Evolutionary conservation across 2,113 vertebrate species (phyloP).

Genomic region (Tetraodon nigroviridis): DNA sequence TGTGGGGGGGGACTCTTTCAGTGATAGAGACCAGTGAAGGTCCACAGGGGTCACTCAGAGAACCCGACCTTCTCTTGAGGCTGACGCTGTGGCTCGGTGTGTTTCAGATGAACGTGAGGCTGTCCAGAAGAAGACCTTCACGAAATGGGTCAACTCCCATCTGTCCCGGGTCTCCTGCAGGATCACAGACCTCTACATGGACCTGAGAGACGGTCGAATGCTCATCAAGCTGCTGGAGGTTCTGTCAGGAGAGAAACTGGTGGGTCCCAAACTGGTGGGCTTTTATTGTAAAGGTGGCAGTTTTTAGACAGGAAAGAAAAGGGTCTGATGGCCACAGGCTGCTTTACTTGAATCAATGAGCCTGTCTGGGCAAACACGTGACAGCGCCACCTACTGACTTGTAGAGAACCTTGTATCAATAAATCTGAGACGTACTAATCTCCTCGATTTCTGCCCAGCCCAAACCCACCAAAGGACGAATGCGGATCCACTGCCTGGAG

Average conservation of each 20-base stretch:
- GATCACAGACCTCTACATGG: constrained; percentile 89
- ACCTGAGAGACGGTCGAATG: constrained; percentile 91
- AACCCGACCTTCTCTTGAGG: too few relatives aligned
- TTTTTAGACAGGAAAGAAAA: too few relatives aligned
- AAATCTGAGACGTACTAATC: too few relatives aligned
- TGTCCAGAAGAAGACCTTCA: constrained; percentile 95
- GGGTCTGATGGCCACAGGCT: too few relatives aligned
- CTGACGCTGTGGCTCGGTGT: too few relatives aligned
- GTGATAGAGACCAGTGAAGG: too few relatives aligned
- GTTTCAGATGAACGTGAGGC: constrained; percentile 88
- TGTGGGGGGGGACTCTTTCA: constrained; percentile 3
- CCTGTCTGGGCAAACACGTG: too few relatives aligned
- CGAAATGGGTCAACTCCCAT: constrained; percentile 94
- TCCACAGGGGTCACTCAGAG: too few relatives aligned
- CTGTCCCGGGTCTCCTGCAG: constrained; percentile 87
- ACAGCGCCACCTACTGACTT: too few relatives aligned
- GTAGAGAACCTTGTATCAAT: too few relatives aligned
- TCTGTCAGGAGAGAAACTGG: constrained; percentile 89
- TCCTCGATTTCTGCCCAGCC: constrained; percentile 68
- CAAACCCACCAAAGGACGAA: constrained; percentile 93
- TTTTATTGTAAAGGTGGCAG: constrained; percentile 27
- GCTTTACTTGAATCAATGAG: too few relatives aligned
- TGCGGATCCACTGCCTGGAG: constrained; percentile 95
- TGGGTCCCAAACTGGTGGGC: constrained; percentile 3
- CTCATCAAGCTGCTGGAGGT: constrained; percentile 95